Evolutionary conservation across 2,797 vertebrate genomes (phyloP), one percentile per base, ranked within the genome.

Genomic region (Alosa sapidissima): DNA sequence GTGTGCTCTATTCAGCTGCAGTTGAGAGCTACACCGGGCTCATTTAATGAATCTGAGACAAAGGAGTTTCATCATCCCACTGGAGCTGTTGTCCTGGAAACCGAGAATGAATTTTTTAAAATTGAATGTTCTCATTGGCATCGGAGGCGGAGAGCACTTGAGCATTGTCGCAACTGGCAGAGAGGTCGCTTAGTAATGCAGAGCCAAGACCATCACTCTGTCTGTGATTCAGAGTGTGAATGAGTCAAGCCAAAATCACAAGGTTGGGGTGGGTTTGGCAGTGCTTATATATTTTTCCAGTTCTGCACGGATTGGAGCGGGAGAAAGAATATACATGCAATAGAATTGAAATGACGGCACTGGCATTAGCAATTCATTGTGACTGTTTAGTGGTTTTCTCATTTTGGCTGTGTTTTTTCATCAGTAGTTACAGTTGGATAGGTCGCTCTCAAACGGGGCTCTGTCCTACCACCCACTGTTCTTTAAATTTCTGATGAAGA

Each of bases 71-170:
- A 81, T 85, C 81, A 82, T 85, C 82, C 83, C 82, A 68, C 83
- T 81, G 85, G 75, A 62, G 65, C 86, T 84, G 88, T 86, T 86
- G 87, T 88, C 84, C 54, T 89, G 84, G 87, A 87, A 85, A 85
- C 88, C 60, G 16, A 81, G 52, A 83, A 87, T 75, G 83, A 47
- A 16, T 82, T 51, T 87, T 85, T 54, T 84, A 88, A 84, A 86
- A 88, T 84, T 62, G 33, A 85, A 45, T 85, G 41, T 85, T 85
- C 82, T 84, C 62, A 5, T 84, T 84, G 78, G 60, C 51, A 83
- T 55, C 5, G 52, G 85, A 16, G 36, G 1, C n/a, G 58, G 55
- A 85, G 45, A 83, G 87, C 60, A 87, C 45, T 62, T n/a, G 58
- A 81, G 55, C 81, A 41, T 54, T 84, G 81, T 82, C 49, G 21